phyloP scores from a whole-genome alignment of 2,888 invertebrate genomes.

The Desoria tigrina region DNA sequence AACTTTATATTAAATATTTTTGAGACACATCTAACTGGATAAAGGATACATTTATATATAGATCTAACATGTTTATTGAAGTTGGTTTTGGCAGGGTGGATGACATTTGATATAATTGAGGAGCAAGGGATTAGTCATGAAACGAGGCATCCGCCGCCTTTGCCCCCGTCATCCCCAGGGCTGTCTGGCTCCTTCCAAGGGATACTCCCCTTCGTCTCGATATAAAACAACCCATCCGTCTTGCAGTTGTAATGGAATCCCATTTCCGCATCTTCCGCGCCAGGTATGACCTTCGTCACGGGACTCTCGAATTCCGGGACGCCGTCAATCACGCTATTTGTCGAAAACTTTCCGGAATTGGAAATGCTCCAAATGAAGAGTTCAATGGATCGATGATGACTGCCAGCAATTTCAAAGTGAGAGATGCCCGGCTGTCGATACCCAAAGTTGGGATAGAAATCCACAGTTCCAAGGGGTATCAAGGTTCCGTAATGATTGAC shows the following conservation, averaged over 20 bases:
- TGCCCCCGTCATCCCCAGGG: too few species aligned
- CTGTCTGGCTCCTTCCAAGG: constrained; percentile 12
- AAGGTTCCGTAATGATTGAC: constrained; percentile 47
- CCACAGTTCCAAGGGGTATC: constrained; percentile 40
- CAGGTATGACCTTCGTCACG: constrained; percentile 32
- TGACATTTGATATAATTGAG: too few species aligned
- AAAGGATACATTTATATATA: too few species aligned
- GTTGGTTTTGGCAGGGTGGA: too few species aligned
- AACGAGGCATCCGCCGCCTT: too few species aligned
- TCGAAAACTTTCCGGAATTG: constrained; percentile 34
- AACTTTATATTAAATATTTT: too few species aligned
- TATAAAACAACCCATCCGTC: constrained; percentile 28
- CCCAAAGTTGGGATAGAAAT: constrained; percentile 47
- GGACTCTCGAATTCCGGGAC: constrained; percentile 36
- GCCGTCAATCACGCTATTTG: constrained; percentile 31
- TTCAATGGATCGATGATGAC: constrained; percentile 44
- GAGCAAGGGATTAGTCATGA: too few species aligned
- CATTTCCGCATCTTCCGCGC: constrained; percentile 39
- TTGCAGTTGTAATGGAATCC: constrained; percentile 33
- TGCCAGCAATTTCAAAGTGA: constrained; percentile 36
- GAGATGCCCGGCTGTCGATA: constrained; percentile 41
- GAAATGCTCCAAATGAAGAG: constrained; percentile 41
- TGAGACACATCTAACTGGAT: too few species aligned
- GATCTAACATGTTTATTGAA: too few species aligned
- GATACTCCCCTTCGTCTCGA: constrained; percentile 17